A percentile compares a stretch with the other conserved stretches of the same genome.
phyloP scores from a whole-genome alignment of 2,888 invertebrate species.

The Acrocyrtus sp. region DNA sequence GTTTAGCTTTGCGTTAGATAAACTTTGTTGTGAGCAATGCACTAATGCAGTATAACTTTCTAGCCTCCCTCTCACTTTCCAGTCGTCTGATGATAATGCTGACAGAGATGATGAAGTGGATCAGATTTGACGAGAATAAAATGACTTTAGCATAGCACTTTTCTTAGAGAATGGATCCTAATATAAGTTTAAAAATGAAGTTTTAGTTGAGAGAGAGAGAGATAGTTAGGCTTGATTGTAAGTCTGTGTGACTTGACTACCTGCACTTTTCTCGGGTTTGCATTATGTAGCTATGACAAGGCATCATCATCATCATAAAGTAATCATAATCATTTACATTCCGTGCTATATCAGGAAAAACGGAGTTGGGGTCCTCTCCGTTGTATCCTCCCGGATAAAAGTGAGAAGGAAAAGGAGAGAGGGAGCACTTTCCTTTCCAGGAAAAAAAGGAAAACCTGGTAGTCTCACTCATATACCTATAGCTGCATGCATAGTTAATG shows the following conservation, averaged over 20 bases:
- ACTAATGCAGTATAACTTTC: too few relatives aligned
- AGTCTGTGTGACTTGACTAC: background rate
- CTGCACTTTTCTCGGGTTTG: background rate
- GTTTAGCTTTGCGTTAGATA: slow-evolving; percentile 5
- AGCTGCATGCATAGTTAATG: background rate
- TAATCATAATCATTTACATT: background rate
- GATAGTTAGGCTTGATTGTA: slow-evolving; percentile 2
- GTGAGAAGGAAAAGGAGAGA: background rate
- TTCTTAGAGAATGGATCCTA: slow-evolving; percentile 24
- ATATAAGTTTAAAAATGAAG: slow-evolving; percentile 37
- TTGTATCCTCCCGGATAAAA: background rate
- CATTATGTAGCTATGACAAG: background rate
- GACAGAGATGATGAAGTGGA: slow-evolving; percentile 52
- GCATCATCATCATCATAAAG: background rate
- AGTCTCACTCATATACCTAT: background rate
- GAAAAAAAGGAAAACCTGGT: background rate
- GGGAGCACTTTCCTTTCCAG: background rate
- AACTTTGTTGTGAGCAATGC: too few relatives aligned
- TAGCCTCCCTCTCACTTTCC: slow-evolving; percentile 6
- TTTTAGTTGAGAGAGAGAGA: slow-evolving; percentile 5
- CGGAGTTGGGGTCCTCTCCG: background rate
- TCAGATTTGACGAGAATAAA: slow-evolving; percentile 53
- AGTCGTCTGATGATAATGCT: slow-evolving; percentile 30
- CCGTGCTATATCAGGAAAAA: background rate
- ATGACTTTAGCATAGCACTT: slow-evolving; percentile 47